Conservation (phyloP, 2,888 invertebrate genomes). For the Myopa tessellatipennis region DNA sequence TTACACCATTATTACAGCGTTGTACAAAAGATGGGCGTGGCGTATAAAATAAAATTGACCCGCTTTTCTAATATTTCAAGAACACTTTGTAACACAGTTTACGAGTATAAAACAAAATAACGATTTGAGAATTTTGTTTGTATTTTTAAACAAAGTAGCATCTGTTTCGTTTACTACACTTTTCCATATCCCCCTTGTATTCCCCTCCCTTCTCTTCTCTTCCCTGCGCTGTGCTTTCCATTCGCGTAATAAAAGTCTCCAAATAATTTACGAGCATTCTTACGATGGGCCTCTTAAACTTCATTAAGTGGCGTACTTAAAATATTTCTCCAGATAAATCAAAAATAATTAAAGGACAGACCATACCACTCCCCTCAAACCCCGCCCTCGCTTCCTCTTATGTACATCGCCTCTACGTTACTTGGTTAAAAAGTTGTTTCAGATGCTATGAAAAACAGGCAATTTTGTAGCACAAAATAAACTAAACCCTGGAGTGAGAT, state of each 20-base stretch:
- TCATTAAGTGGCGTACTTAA: conserved; percentile 1
- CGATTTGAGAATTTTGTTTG: too few relatives aligned
- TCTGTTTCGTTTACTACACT: too few relatives aligned
- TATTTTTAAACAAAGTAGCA: too few relatives aligned
- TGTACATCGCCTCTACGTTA: neutral
- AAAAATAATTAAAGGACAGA: conserved; percentile 1
- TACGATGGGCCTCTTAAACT: neutral
- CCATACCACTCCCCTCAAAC: neutral
- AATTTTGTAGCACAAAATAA: neutral
- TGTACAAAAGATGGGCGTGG: too few relatives aligned
- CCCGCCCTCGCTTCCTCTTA: neutral
- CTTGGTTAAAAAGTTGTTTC: neutral
- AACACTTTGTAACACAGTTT: too few relatives aligned
- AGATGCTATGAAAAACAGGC: neutral
- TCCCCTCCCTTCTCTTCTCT: neutral
- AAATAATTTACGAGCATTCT: neutral
- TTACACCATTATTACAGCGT: too few relatives aligned
- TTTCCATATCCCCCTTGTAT: too few relatives aligned
- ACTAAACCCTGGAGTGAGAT: neutral
- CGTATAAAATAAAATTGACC: too few relatives aligned
- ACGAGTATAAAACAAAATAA: too few relatives aligned
- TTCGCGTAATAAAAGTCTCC: neutral
- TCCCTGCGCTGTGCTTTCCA: neutral
- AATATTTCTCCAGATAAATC: conserved; percentile 3
- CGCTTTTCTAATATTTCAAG: too few relatives aligned